These are phyloP conservation scores for Euzophera pinguis DNA, from an alignment of 2,888 invertebrate species.

Conservation along the genomic window DNA sequence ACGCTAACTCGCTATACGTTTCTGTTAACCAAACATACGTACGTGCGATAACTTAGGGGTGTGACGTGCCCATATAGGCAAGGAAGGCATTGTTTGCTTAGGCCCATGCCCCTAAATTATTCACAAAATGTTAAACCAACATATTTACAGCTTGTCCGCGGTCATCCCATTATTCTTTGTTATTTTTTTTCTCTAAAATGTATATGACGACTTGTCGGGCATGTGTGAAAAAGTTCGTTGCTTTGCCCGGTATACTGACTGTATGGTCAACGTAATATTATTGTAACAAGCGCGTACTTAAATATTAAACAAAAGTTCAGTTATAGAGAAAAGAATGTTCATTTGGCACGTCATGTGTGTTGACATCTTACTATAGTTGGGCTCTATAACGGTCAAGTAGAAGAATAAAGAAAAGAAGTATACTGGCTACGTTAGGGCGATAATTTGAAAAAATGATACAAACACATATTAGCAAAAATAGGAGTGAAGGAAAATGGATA, in stretches of 20 bases:
- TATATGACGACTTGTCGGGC: conserved; percentile 14
- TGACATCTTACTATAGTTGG: no score
- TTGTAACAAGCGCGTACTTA: no score
- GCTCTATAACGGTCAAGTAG: no score
- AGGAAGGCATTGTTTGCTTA: conserved; percentile 47
- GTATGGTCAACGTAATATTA: background rate
- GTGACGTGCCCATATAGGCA: conserved; percentile 10
- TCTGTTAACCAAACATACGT: conserved; percentile 7
- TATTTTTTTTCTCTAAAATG: conserved; percentile 20
- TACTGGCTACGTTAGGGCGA: no score
- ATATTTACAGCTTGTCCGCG: conserved; percentile 54
- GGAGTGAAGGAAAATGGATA: no score
- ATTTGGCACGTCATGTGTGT: no score
- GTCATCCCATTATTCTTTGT: conserved; percentile 44
- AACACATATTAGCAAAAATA: no score
- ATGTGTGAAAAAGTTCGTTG: conserved; percentile 4
- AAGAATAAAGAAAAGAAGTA: no score
- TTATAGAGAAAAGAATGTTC: no score
- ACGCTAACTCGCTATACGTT: background rate
- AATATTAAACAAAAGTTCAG: no score
- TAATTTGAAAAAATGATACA: no score
- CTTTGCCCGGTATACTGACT: background rate
- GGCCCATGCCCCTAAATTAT: conserved; percentile 57
- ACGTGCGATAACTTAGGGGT: conserved; percentile 14
- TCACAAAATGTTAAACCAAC: conserved; percentile 50